Percentiles rank a stretch among this genome's conserved stretches.
phyloP scores from a whole-genome alignment of 2,797 vertebrate species.

The Trematomus bernacchii region DNA sequence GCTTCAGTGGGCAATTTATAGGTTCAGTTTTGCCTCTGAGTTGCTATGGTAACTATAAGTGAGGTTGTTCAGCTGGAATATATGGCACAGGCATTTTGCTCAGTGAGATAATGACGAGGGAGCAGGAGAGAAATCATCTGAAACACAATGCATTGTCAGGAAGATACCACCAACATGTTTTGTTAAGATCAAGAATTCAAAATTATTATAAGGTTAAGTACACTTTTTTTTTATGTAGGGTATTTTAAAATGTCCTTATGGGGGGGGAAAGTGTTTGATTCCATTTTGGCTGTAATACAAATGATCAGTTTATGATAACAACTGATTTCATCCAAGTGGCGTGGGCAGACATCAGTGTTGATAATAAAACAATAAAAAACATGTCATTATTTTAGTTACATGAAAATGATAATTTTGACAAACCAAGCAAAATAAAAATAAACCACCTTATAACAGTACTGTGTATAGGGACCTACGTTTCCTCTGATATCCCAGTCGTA shows the following conservation, averaged over 20 bases:
- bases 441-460: background rate
- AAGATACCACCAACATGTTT: conserved; percentile 30
- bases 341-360: background rate
- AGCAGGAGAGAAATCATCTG: conserved; percentile 49
- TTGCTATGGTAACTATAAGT: conserved; percentile 88
- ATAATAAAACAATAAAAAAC: conserved; percentile 4
- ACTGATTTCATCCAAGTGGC: background rate
- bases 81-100: conserved; percentile 70
- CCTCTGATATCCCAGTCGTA: conserved; percentile 11
- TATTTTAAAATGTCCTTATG: background rate
- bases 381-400: background rate
- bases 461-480: background rate
- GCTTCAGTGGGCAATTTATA: conserved; percentile 82
- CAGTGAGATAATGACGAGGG: conserved; percentile 62
- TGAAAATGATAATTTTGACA: background rate
- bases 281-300: background rate
- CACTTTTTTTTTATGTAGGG: background rate
- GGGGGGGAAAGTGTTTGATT: background rate
- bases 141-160: conserved; percentile 44
- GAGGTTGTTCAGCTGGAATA: conserved; percentile 80
- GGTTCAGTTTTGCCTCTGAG: conserved; percentile 79
- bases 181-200: conserved; percentile 1
- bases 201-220: background rate
- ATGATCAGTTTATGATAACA: background rate
- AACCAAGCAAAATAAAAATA: background rate